A percentile compares a stretch with the other conserved stretches of the same genome.
These are phyloP conservation scores for Eolophus roseicapilla DNA, from an alignment of 2,113 vertebrate genomes.

Conservation along the genomic window DNA sequence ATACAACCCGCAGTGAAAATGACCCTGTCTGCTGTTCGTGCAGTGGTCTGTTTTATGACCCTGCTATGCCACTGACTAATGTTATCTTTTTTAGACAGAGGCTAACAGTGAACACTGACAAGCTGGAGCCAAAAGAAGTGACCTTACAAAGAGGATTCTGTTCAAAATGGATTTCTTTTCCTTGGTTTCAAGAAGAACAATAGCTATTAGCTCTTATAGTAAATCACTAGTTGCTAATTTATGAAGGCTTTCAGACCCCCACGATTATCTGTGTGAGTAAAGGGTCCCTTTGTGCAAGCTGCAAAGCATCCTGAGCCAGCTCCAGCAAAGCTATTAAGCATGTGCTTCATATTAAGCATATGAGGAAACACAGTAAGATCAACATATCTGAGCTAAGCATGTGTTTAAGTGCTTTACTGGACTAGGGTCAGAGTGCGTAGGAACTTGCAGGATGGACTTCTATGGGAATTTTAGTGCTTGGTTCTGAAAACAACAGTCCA, in stretches of 20 bases:
- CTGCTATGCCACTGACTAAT: background rate
- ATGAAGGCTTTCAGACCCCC: background rate
- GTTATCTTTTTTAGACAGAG: background rate
- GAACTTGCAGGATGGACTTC: background rate
- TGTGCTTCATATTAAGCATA: constrained; percentile 40
- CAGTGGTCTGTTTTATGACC: background rate
- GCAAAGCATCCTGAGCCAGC: background rate
- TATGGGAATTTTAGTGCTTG: background rate
- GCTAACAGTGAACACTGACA: background rate
- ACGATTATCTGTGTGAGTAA: background rate
- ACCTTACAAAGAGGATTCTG: background rate
- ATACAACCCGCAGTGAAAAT: background rate
- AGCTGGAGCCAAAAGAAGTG: background rate
- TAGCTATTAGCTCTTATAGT: background rate
- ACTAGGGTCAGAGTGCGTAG: background rate
- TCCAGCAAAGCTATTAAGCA: constrained; percentile 43
- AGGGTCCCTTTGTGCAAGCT: background rate
- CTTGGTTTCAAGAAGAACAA: background rate
- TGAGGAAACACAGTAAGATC: background rate
- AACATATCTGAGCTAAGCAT: constrained; percentile 5
- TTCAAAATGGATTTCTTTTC: background rate
- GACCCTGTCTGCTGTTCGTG: background rate
- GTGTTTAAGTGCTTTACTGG: constrained; percentile 23
- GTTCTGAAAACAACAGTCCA: background rate
- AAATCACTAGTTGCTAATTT: background rate